Evolutionary conservation across 2,113 vertebrate genomes (phyloP).

Genomic region (Trogon surrucura): DNA sequence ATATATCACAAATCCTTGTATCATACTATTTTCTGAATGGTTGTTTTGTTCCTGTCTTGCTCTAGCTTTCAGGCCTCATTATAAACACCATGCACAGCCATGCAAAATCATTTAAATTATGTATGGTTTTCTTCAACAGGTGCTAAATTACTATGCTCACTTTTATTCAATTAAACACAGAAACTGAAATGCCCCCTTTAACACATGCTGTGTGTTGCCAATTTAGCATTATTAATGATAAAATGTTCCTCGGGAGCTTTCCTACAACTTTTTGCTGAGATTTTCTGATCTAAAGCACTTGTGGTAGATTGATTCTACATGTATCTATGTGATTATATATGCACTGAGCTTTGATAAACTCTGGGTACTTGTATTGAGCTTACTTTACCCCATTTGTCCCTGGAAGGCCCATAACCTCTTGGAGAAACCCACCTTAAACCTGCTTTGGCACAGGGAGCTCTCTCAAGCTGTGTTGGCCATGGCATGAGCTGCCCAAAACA

Average conservation of each 20-base stretch:
- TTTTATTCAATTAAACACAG: not conserved
- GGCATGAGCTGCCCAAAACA: not conserved
- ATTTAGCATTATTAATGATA: not conserved
- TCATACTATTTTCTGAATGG: not conserved
- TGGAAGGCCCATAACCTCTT: not conserved
- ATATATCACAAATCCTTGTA: not conserved
- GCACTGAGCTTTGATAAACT: not conserved
- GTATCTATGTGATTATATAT: not conserved
- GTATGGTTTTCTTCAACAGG: not conserved
- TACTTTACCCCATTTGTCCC: not conserved
- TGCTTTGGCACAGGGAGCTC: not conserved
- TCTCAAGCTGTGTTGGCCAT: not conserved
- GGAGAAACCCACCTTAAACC: not conserved
- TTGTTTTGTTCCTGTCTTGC: not conserved
- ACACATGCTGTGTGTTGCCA: not conserved
- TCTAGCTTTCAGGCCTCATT: not conserved
- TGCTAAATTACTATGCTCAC: not conserved
- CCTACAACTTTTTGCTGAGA: not conserved
- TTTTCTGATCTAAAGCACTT: not conserved
- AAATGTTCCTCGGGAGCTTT: not conserved
- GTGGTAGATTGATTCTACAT: not conserved
- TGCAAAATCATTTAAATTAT: not conserved
- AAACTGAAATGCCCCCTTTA: not conserved
- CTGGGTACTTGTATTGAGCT: not conserved
- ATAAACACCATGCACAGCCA: not conserved